Evolutionary conservation across 30 jellyfish, hydroid and myxozoan species (phyloP).

Genomic region (Hydra vulgaris): DNA sequence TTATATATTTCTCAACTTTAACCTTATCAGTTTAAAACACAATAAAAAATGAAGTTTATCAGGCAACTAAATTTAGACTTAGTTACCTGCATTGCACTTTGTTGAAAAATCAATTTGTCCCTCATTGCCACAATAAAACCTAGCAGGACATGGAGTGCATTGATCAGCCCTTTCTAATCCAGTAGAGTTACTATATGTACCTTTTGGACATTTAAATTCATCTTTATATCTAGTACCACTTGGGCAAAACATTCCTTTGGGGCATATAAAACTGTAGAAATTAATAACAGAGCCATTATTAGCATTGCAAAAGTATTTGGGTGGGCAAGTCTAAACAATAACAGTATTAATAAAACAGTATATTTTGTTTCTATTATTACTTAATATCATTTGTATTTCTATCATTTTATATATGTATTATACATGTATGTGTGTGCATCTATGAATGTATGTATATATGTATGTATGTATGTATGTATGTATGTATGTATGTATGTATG

Average conservation of each 20-base stretch:
- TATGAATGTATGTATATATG: no score
- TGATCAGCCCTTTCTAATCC: conserved; percentile 43
- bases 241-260: conserved; percentile 89
- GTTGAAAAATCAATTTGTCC: conserved; percentile 68
- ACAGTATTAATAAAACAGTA: no score
- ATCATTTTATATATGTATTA: no score
- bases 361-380: neutral
- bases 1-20: no score
- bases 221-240: conserved; percentile 67
- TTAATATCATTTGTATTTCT: no score
- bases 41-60: neutral
- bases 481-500: no score
- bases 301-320: conserved; percentile 86
- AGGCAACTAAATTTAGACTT: neutral
- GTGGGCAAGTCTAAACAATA: conserved; percentile 88
- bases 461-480: no score
- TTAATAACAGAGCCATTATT: conserved; percentile 41
- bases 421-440: no score
- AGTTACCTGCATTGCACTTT: conserved; percentile 84
- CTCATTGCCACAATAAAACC: conserved; percentile 60
- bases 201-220: conserved; percentile 84
- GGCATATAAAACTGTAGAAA: conserved; percentile 54
- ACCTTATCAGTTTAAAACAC: no score
- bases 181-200: conserved; percentile 83
- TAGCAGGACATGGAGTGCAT: conserved; percentile 95